Conservation (phyloP, 2,113 vertebrate species). For the Poeciliopsis prolifica region DNA sequence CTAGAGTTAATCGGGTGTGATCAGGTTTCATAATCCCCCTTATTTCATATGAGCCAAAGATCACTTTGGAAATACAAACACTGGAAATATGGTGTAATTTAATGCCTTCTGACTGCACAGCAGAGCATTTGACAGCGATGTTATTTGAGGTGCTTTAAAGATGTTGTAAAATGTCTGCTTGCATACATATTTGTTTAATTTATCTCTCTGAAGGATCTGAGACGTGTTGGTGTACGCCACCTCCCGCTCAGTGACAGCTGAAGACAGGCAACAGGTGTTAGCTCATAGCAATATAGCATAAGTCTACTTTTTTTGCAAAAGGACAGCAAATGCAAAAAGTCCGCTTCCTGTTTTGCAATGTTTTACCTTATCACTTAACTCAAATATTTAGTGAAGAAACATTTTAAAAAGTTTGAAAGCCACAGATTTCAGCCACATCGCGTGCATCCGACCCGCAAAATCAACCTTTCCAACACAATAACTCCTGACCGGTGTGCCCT, state of each 20-base stretch:
- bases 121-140: background rate
- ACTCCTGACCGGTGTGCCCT: conserved; percentile 35
- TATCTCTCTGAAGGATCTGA: too few species aligned
- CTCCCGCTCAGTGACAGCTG: too few species aligned
- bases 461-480: conserved; percentile 10
- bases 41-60: background rate
- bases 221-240: too few species aligned
- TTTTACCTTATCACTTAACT: too few species aligned
- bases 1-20: background rate
- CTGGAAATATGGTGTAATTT: background rate
- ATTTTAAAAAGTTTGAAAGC: background rate
- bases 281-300: too few species aligned
- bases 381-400: background rate
- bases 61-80: background rate
- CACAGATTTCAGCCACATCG: conserved; percentile 3
- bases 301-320: background rate
- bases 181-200: background rate
- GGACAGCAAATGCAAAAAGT: background rate
- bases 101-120: background rate
- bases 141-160: background rate
- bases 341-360: background rate
- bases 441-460: conserved; percentile 22
- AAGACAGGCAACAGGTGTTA: too few species aligned
- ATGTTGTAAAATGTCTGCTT: background rate
- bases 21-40: background rate